Conservation (phyloP, 2,113 vertebrate species). For the Pseudonaja textilis region DNA sequence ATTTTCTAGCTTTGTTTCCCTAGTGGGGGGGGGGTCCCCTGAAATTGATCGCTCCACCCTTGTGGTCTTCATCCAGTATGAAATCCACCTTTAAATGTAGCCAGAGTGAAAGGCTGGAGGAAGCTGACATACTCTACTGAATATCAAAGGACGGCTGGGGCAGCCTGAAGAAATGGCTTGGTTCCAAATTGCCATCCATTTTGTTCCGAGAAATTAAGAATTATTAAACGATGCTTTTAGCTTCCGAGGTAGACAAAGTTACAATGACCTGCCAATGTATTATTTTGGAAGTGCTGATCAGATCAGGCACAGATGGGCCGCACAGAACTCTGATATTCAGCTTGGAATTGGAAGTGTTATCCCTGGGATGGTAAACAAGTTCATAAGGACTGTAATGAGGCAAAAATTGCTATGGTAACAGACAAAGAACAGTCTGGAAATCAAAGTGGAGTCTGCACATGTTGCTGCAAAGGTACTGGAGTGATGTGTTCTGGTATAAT, state of each 20-base stretch:
- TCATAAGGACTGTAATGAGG: slow-evolving; percentile 60
- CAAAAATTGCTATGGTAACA: slow-evolving; percentile 64
- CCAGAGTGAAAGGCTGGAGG: neutral
- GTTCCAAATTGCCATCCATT: neutral
- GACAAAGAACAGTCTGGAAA: slow-evolving; percentile 58
- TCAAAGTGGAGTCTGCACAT: slow-evolving; percentile 22
- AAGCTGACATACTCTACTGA: neutral
- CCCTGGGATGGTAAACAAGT: slow-evolving; percentile 67
- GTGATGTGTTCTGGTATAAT: neutral
- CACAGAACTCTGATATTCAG: slow-evolving; percentile 59
- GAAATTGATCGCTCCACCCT: neutral
- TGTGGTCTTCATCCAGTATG: neutral
- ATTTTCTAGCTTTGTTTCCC: neutral
- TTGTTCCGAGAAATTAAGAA: slow-evolving; percentile 5
- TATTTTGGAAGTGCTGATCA: slow-evolving; percentile 34
- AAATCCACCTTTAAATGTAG: neutral
- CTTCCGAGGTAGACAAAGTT: slow-evolving; percentile 5
- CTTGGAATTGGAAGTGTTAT: slow-evolving; percentile 49
- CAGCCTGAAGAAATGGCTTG: neutral
- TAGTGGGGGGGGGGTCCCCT: neutral
- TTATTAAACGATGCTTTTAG: neutral
- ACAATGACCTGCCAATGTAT: slow-evolving; percentile 42
- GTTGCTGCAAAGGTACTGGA: neutral
- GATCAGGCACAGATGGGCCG: slow-evolving; percentile 62
- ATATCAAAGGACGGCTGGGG: neutral